Base-by-base conservation (phyloP, 2,888 invertebrate species). In the Timema cristinae region DNA sequence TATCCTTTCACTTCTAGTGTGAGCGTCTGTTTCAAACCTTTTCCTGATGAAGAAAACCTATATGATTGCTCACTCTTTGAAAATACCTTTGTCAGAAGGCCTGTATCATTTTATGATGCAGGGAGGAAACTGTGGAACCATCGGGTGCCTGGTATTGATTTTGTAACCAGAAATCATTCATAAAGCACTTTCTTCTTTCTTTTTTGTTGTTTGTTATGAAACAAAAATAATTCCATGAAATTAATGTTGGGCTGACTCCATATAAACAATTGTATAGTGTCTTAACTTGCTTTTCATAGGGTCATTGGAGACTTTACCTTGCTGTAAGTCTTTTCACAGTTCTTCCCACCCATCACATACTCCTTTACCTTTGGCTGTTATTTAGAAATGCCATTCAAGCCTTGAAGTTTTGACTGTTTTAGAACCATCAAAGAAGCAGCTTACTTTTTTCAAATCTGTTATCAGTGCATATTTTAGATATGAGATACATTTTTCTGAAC, bases 61-160 rank as follows among this genome's bases (percentile, higher is more conserved):
- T 59, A n/a, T 59, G 15, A 59, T 9, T 59, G 6, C 15, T 59
- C 32, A 59, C 13, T 59, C 9, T 16, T 16, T 59, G 8, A 1
- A 59, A 59, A 59, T 59, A 59, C 59, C 15, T 59, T 59, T 59
- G 59, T 32, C 59, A 59, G 59, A 13, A 59, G 15, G 15, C 9
- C n/a, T 32, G 32, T 32, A 1, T 32, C 32, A 32, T 32, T 32
- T 32, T 32, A 1, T 32, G 32, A 32, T 32, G 32, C 32, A 32
- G 32, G 32, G 1, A 32, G 32, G 32, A 32, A 59, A 6, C 15
- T 59, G 59, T 59, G 5, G 9, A 59, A 59, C 32, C 32, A 16
- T 5, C n/a, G n/a, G 69, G 48, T 66, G 67, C 50, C 50, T 66
- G 67, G 56, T 10, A 71, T 59, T n/a, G 50, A 71, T 59, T 48